phyloP scores from a whole-genome alignment of 2,113 vertebrate species.

The Prunella fulvescens region DNA sequence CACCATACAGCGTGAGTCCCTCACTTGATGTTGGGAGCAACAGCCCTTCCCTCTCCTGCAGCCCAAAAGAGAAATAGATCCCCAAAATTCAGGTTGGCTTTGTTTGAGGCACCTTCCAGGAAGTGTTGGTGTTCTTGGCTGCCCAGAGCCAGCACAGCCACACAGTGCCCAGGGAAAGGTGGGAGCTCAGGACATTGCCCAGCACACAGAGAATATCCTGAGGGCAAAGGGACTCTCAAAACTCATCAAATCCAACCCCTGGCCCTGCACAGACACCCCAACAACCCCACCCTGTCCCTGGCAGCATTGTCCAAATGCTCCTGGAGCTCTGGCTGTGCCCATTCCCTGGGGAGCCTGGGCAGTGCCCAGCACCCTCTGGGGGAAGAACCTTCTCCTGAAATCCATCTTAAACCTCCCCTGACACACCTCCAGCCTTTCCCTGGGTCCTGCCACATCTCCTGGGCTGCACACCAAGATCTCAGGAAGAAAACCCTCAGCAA shows the following conservation, averaged over 20 bases:
- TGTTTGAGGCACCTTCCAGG: background rate
- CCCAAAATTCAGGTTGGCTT: rapidly evolving
- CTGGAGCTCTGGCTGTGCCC: background rate
- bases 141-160: background rate
- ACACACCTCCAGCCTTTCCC: rapidly evolving
- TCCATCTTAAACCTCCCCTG: background rate
- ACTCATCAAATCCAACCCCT: background rate
- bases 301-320: rapidly evolving
- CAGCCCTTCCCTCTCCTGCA: background rate
- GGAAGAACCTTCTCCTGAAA: background rate
- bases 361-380: background rate
- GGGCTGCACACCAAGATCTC: background rate
- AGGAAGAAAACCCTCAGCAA: background rate
- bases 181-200: background rate
- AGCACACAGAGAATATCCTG: background rate
- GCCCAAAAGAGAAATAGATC: background rate
- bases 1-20: rapidly evolving
- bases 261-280: background rate
- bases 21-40: rapidly evolving
- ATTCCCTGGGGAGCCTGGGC: background rate
- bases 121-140: rapidly evolving
- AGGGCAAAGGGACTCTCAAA: background rate
- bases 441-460: background rate
- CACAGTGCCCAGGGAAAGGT: rapidly evolving
- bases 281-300: background rate